Conservation (phyloP, 2,888 invertebrate genomes). For the Rhabditophanes sp. region DNA sequence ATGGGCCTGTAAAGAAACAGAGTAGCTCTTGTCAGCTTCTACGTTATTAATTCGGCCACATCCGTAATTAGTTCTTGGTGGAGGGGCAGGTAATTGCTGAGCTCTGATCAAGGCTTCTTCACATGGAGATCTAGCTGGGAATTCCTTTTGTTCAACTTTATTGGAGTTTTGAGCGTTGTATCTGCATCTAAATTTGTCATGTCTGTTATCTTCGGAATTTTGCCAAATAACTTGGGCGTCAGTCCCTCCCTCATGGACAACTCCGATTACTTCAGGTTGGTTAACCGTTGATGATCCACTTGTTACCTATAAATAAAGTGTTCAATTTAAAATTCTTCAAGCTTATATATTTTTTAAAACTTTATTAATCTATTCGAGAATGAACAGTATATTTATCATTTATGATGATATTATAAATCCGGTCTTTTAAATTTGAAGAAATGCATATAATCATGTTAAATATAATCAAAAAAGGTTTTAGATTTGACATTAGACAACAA, state of each 20-base stretch:
- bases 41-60: conserved; percentile 39
- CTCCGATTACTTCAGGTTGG: conserved; percentile 16
- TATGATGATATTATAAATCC: no score
- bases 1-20: conserved; percentile 18
- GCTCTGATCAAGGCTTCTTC: conserved; percentile 29
- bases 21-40: conserved; percentile 32
- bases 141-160: conserved; percentile 26
- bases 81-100: conserved; percentile 35
- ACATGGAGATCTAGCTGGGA: conserved; percentile 34
- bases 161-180: conserved; percentile 30
- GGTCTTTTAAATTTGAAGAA: no score
- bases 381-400: no score
- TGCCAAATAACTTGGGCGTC: conserved; percentile 43
- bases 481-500: no score
- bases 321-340: background rate
- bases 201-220: conserved; percentile 24
- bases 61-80: conserved; percentile 29
- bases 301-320: background rate
- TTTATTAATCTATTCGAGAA: no score
- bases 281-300: background rate
- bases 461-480: no score
- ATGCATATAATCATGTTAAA: no score
- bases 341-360: no score
- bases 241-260: conserved; percentile 32
- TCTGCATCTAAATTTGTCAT: conserved; percentile 39